phyloP scores from a whole-genome alignment of 2,888 invertebrate species.

The Dione juno region DNA sequence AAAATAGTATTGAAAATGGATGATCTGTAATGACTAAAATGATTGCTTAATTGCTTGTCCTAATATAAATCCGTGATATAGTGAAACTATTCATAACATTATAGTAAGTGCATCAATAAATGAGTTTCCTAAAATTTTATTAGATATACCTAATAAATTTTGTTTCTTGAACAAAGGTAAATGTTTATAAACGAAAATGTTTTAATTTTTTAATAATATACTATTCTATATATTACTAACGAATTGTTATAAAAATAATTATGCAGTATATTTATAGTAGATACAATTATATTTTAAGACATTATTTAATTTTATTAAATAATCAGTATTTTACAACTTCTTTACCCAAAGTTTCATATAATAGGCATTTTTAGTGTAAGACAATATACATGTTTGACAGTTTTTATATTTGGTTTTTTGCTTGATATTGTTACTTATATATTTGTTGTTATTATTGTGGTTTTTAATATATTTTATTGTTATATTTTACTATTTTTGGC shows the following conservation, averaged over 20 bases:
- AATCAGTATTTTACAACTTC: constrained; percentile 14
- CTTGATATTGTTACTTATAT: not conserved
- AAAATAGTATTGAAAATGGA: not conserved
- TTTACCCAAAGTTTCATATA: not conserved
- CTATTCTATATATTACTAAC: no score
- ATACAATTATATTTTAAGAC: no score
- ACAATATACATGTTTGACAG: not conserved
- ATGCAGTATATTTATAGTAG: no score
- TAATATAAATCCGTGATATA: not conserved
- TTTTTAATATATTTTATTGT: not conserved
- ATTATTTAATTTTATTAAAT: not conserved
- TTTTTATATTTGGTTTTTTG: not conserved
- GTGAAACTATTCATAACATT: not conserved
- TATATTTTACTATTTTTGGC: constrained; percentile 8
- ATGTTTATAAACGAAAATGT: not conserved
- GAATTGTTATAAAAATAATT: no score
- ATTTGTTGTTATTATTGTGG: not conserved
- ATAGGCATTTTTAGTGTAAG: constrained; percentile 11
- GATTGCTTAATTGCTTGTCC: not conserved
- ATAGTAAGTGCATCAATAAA: not conserved
- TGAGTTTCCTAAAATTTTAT: not conserved
- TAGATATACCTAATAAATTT: not conserved
- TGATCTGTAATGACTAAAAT: not conserved
- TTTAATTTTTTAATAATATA: no score
- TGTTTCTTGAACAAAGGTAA: not conserved